A percentile compares a stretch with the other conserved stretches of the same genome.
Conservation (phyloP, 2,888 invertebrate genomes). For the Cheilosia vulpina region DNA sequence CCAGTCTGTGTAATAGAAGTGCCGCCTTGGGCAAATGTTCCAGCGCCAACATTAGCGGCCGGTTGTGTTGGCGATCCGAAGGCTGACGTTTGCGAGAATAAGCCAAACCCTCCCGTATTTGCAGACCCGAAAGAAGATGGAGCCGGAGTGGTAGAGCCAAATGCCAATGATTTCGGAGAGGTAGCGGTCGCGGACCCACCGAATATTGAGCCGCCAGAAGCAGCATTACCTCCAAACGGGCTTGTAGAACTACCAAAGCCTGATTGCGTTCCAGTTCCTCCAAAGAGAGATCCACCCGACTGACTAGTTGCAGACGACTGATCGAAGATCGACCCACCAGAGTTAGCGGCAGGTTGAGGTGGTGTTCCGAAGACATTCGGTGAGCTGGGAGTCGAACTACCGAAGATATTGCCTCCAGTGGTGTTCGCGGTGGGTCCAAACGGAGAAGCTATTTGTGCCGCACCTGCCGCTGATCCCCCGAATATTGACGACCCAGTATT, state of each 20-base stretch:
- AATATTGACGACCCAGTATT: constrained; percentile 51
- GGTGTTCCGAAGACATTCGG: constrained; percentile 59
- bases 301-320: constrained; percentile 68
- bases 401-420: constrained; percentile 77
- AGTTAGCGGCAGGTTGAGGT: constrained; percentile 39
- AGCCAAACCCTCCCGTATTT: constrained; percentile 76
- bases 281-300: constrained; percentile 76
- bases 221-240: constrained; percentile 76
- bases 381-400: constrained; percentile 64
- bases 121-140: constrained; percentile 73
- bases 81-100: constrained; percentile 77
- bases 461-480: constrained; percentile 39
- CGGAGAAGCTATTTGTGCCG: constrained; percentile 44
- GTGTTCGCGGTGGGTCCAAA: constrained; percentile 76
- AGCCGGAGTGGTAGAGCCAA: constrained; percentile 59
- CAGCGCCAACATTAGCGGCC: constrained; percentile 55
- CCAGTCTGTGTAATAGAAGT: constrained; percentile 80
- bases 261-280: constrained; percentile 57
- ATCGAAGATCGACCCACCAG: constrained; percentile 76
- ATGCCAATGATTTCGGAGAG: constrained; percentile 55
- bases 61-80: constrained; percentile 77
- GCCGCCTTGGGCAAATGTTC: constrained; percentile 78
- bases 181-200: constrained; percentile 65
- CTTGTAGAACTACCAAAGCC: constrained; percentile 74
- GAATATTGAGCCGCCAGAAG: constrained; percentile 77